Conservation (phyloP, 2,888 invertebrate species). For the Apantesis nais region DNA sequence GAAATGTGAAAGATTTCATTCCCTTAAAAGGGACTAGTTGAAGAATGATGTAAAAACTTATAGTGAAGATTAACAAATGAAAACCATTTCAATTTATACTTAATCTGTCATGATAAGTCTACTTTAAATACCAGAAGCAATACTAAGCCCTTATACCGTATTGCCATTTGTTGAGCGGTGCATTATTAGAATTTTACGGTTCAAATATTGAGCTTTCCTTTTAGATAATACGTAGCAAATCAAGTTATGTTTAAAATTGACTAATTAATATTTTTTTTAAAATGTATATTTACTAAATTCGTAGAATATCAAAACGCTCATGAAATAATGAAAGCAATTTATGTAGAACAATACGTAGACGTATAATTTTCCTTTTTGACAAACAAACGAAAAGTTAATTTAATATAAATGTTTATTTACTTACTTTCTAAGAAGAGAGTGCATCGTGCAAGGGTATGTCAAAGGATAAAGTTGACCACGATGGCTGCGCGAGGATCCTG, state of each 20-base stretch:
- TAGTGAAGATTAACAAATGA: too few relatives aligned
- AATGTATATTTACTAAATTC: neutral
- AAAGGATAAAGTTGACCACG: conserved; percentile 65
- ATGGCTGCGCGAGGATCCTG: conserved; percentile 73
- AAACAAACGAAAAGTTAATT: conserved; percentile 34
- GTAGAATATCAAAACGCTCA: neutral
- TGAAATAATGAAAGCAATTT: neutral
- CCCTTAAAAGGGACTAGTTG: neutral
- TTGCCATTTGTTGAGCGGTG: too few relatives aligned
- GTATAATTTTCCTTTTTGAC: neutral
- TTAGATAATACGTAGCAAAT: too few relatives aligned
- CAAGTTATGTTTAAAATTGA: too few relatives aligned
- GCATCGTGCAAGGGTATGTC: conserved; percentile 58
- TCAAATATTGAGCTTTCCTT: too few relatives aligned
- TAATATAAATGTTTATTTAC: conserved; percentile 46
- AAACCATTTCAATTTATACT: too few relatives aligned
- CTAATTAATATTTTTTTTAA: too few relatives aligned
- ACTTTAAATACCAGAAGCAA: too few relatives aligned
- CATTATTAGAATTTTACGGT: too few relatives aligned
- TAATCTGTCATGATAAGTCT: too few relatives aligned
- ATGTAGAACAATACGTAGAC: neutral
- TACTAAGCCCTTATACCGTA: too few relatives aligned
- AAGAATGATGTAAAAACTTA: neutral
- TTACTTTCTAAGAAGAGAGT: conserved; percentile 48
- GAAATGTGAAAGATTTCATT: neutral